Evolutionary conservation across 2,888 invertebrate genomes (phyloP), one percentile per base, ranked within the genome.

Genomic region (Aethes cnicana): DNA sequence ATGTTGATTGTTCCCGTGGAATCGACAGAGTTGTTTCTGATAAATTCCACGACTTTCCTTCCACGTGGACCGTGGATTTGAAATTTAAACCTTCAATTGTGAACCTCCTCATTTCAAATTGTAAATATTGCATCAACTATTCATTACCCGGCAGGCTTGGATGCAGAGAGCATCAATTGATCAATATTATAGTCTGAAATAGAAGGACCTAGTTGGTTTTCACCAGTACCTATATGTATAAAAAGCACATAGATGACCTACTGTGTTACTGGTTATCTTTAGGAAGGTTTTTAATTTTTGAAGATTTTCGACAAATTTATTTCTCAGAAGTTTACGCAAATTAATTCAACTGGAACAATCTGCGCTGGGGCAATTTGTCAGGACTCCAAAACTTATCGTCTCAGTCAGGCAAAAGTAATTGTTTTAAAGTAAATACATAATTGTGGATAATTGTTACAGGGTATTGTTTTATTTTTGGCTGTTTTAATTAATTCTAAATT

Each of bases 81-180:
- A 80, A 73, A 76, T 78, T 77, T 75, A 79, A 78, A 74, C 71
- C 63, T 61, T 60, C 72, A 74, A 79, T 76, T 69, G 74, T 68
- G 63, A 62, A 61, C 63, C 69, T 69, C 68, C 69, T 69, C 68
- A 74, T 81, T 78, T 81, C 63, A 79, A 82, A 83, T 81, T 81
- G 61, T 74, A 81, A 81, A 69, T 68, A 63, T 65, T 66, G 66
- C 63, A 73, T 71, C 64, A 63, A 55, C 63, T 67, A 76, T 81
- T 79, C 66, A 75, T 77, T 74, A 73, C 69, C 64, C 47, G 61
- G 62, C 60, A 57, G 36, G 58, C 54, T 62, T 62, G 56, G 54
- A 56, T 56, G 64, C 18, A 9, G 58, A 57, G 60, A 55, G 62
- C 62, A 69, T 67, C 62, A 33, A 39, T 41, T 23, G 42, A 46